These are phyloP conservation scores for Danio kyathit DNA, from an alignment of 2,797 vertebrate species.

Conservation along the genomic window DNA sequence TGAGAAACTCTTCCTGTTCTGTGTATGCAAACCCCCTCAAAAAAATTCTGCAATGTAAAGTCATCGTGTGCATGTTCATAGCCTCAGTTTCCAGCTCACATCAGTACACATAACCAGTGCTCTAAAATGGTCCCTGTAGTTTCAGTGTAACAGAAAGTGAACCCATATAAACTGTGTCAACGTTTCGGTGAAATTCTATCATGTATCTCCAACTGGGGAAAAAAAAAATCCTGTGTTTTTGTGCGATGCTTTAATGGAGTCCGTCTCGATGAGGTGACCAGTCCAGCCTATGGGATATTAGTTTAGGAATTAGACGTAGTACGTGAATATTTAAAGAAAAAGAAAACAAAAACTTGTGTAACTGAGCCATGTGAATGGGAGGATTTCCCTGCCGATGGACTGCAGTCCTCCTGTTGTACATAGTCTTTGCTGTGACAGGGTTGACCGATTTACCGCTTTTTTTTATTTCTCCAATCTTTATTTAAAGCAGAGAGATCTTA, in stretches of 20 bases:
- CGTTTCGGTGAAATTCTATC: neutral
- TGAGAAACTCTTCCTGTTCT: constrained; percentile 66
- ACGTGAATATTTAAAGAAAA: constrained; percentile 66
- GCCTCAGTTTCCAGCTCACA: constrained; percentile 15
- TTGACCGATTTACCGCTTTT: neutral
- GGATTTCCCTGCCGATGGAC: constrained; percentile 65
- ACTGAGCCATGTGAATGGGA: constrained; percentile 74
- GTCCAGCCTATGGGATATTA: constrained; percentile 48
- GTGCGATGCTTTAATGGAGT: constrained; percentile 61
- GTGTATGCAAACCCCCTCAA: constrained; percentile 33
- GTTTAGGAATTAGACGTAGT: constrained; percentile 62
- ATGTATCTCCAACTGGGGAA: neutral
- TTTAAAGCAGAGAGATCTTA: constrained; percentile 16
- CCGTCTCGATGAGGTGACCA: constrained; percentile 44
- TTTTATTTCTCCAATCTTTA: neutral
- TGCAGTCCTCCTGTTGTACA: constrained; percentile 73
- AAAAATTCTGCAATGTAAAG: constrained; percentile 56
- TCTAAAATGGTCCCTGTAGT: neutral
- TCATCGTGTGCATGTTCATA: constrained; percentile 53
- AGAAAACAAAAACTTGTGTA: constrained; percentile 66
- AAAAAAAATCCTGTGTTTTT: constrained; percentile 36
- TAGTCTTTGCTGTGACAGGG: constrained; percentile 59
- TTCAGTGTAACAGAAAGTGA: constrained; percentile 12
- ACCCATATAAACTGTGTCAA: constrained; percentile 5
- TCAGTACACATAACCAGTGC: constrained; percentile 20